A percentile compares a stretch with the other conserved stretches of the same genome.
These are phyloP conservation scores for Metopolophium dirhodum DNA, from an alignment of 1,140 invertebrate genomes.

Conservation along the genomic window DNA sequence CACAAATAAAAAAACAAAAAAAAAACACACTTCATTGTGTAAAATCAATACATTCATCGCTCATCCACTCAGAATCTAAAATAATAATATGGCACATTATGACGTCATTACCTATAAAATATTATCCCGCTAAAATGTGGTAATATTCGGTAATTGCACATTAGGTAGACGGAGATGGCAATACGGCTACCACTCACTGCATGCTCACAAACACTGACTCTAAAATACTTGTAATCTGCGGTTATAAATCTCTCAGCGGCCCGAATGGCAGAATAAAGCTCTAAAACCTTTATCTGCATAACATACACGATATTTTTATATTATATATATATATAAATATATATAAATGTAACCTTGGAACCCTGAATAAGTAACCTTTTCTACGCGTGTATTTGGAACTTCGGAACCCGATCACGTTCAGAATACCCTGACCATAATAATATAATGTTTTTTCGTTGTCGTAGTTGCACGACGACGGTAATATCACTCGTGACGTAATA, in stretches of 20 bases:
- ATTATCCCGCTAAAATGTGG: not conserved
- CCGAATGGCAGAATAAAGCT: not conserved
- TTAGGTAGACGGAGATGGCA: not conserved
- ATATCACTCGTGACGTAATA: not conserved
- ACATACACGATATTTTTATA: not conserved
- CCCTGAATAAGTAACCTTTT: conserved; percentile 15
- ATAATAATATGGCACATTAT: not conserved
- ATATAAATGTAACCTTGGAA: not conserved
- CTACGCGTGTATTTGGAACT: not conserved
- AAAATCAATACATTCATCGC: no score
- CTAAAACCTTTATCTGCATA: not conserved
- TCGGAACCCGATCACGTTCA: not conserved
- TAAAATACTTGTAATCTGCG: not conserved
- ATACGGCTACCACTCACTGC: not conserved
- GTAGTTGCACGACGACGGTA: not conserved
- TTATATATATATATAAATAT: not conserved
- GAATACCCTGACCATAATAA: not conserved
- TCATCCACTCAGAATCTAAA: no score
- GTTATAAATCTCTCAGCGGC: not conserved
- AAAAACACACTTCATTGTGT: no score
- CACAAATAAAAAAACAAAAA: no score
- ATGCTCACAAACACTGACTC: not conserved
- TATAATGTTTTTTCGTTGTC: not conserved
- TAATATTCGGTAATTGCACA: not conserved
- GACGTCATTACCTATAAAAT: not conserved